These are phyloP conservation scores for Eunapius fragilis DNA, from an alignment of 37 sponge, comb jelly and placozoan species.

Conservation along the genomic window DNA sequence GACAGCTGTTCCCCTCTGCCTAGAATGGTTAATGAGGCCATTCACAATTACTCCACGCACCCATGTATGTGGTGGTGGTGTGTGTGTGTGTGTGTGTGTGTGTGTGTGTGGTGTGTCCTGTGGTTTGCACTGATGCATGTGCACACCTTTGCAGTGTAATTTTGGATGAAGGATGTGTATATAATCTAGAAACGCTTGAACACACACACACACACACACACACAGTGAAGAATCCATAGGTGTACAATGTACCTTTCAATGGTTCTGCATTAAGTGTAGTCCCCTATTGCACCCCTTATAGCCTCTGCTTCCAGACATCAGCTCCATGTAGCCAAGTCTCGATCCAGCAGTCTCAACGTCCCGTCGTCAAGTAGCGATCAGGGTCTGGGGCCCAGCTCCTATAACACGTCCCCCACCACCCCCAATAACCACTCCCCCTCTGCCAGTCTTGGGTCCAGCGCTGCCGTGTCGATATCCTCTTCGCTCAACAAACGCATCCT, in stretches of 20 bases:
- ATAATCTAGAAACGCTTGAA: too few species aligned
- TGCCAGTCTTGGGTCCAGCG: neutral
- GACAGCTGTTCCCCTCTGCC: neutral
- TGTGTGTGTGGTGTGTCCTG: neutral
- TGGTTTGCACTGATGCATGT: neutral
- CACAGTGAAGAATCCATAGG: too few species aligned
- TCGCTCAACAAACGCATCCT: conserved; percentile 38
- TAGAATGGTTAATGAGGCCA: neutral
- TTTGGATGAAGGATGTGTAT: too few species aligned
- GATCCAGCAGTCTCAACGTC: conserved; percentile 21
- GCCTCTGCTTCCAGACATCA: neutral
- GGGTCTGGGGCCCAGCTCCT: neutral
- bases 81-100: neutral
- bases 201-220: neutral
- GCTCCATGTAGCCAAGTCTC: neutral
- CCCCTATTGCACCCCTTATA: neutral
- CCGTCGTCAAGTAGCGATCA: neutral
- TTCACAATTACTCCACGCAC: too few species aligned
- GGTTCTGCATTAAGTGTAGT: neutral
- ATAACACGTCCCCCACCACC: neutral
- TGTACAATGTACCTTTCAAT: too few species aligned
- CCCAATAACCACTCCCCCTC: conserved; percentile 24
- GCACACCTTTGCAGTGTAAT: too few species aligned
- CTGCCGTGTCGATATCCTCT: conserved; percentile 5
- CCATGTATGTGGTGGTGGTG: neutral